Evolutionary conservation across 2,888 invertebrate genomes (phyloP), one percentile per base, ranked within the genome.

Genomic region (Amphimallon solstitiale): DNA sequence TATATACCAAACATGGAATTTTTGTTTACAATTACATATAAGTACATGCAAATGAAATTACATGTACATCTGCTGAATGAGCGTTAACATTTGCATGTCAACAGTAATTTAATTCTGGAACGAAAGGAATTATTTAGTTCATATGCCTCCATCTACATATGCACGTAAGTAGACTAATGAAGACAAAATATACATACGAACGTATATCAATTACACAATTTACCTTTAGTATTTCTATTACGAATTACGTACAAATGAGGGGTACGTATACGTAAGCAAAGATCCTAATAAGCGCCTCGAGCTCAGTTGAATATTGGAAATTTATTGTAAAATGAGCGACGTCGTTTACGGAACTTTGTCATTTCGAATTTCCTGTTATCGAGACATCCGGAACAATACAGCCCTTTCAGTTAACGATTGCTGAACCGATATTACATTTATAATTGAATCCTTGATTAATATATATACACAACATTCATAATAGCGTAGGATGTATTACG

Each of bases 371-470:
- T 37, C 14, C 35, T 23, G 54, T 56, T 64, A 54, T 64, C 43
- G 64, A 52, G 46, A 64, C 46, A 52, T 64, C 35, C 14, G 21
- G 29, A 64, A 64, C 64, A 64, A 56, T 64, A 45, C 56, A 35
- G 61, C 65, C 68, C 69, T 67, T 70, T 67, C 65, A 73, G 71
- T 73, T 71, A 71, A 69, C 70, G 73, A 71, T 70, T 71, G 62
- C 68, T 68, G 66, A 67, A 56, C 70, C 67, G 69, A 72, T 69
- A 73, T 73, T 73, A 72, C 72, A 72, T 73, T 74, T 67, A 75
- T 74, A 72, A 74, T 74, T 73, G 71, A 74, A 74, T 72, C 71
- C 70, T 70, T 74, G 73, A 74, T 73, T 74, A 75, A 73, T 74
- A 74, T 70, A 29, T 29, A 65, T 70, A 67, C 68, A 68, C 68